A percentile compares a stretch with the other conserved stretches of the same genome.
Conservation (phyloP, 2,888 invertebrate genomes). For the Tillus elongatus region DNA sequence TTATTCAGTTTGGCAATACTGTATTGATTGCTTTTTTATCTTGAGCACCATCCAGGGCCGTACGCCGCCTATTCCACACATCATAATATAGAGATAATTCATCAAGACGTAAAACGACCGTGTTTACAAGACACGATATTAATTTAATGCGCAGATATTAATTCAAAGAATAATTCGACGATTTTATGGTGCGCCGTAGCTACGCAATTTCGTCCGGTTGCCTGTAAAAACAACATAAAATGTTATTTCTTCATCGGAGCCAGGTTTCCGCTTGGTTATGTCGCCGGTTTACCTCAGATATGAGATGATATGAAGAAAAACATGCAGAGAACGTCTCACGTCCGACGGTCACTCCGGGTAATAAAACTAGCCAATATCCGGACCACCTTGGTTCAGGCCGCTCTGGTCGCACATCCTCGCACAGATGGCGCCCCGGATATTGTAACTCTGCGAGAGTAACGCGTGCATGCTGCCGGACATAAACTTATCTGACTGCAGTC, state of each 20-base stretch:
- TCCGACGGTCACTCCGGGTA: conserved; percentile 39
- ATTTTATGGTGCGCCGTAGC: too few relatives aligned
- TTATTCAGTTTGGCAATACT: too few relatives aligned
- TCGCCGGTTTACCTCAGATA: conserved; percentile 34
- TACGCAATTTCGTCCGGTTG: conserved; percentile 36
- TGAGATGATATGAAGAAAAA: conserved; percentile 30
- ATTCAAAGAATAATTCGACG: too few relatives aligned
- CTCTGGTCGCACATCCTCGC: conserved; percentile 26
- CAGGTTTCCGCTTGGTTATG: conserved; percentile 37
- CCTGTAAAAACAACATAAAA: conserved; percentile 41
- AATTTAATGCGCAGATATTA: too few relatives aligned
- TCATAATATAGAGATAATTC: too few relatives aligned
- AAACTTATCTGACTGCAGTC: too few relatives aligned
- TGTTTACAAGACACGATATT: too few relatives aligned
- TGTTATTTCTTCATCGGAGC: conserved; percentile 42
- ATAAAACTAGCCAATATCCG: conserved; percentile 45
- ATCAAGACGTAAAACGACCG: too few relatives aligned
- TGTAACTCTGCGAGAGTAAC: conserved; percentile 30
- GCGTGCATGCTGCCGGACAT: too few relatives aligned
- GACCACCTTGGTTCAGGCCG: conserved; percentile 29
- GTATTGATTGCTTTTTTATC: too few relatives aligned
- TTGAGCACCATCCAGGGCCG: too few relatives aligned
- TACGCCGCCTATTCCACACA: too few relatives aligned
- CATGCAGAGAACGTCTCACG: conserved; percentile 35
- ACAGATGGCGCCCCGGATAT: conserved; percentile 39